Conservation (phyloP, 30 jellyfish, hydroid and myxozoan genomes). For the Aurelia aurita region DNA sequence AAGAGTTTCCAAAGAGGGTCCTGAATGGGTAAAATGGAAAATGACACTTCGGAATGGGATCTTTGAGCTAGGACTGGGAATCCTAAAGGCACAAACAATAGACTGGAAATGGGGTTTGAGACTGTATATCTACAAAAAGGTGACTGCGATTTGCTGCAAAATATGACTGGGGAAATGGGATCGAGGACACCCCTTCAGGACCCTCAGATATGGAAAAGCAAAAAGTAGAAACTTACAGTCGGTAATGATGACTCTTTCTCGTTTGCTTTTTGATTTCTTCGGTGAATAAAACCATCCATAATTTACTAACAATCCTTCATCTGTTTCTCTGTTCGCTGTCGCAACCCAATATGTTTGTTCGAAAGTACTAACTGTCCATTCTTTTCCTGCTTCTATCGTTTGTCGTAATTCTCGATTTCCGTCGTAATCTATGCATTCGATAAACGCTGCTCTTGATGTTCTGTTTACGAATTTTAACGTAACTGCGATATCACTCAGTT, state of each 20-base stretch:
- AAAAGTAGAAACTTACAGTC: conserved; percentile 73
- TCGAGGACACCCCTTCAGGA: too few relatives aligned
- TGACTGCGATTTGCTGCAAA: too few relatives aligned
- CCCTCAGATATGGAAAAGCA: too few relatives aligned
- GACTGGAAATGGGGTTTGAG: too few relatives aligned
- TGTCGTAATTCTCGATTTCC: conserved; percentile 76
- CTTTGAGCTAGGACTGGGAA: too few relatives aligned
- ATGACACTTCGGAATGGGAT: too few relatives aligned
- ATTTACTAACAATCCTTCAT: conserved; percentile 87
- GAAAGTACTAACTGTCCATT: conserved; percentile 80
- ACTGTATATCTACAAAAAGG: too few relatives aligned
- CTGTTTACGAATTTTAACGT: conserved; percentile 83
- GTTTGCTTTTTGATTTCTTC: conserved; percentile 75
- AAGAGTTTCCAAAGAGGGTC: too few relatives aligned
- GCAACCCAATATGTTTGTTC: conserved; percentile 94
- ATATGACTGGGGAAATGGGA: too few relatives aligned
- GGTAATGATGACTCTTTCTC: conserved; percentile 84
- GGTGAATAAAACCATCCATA: conserved; percentile 98
- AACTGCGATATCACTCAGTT: conserved; percentile 68
- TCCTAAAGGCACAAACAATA: too few relatives aligned
- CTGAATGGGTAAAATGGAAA: too few relatives aligned
- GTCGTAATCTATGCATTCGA: conserved; percentile 74
- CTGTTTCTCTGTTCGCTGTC: conserved; percentile 86
- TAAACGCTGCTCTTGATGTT: conserved; percentile 83
- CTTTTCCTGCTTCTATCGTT: conserved; percentile 78